Evolutionary conservation across 2,113 vertebrate species (phyloP).

Genomic region (Cochlearius cochlearius): DNA sequence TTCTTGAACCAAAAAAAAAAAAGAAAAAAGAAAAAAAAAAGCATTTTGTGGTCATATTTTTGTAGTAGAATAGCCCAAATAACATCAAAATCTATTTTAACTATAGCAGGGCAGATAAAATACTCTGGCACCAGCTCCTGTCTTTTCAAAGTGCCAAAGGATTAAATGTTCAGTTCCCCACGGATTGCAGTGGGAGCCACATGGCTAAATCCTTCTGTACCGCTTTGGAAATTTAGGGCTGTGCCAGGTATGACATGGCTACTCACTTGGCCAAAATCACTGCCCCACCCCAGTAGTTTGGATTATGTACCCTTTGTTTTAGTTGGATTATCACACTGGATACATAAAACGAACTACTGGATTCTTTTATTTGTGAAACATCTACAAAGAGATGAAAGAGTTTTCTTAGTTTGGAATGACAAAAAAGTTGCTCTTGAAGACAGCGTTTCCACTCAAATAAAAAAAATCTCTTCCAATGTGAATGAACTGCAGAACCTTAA

Average conservation of each 20-base stretch:
- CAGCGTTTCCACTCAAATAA: not conserved
- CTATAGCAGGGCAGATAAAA: constrained; percentile 56
- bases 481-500: constrained; percentile 26
- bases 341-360: constrained; percentile 37
- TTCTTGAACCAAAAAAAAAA: constrained; percentile 72
- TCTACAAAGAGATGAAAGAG: not conserved
- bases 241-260: constrained; percentile 15
- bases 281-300: constrained; percentile 46
- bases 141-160: constrained; percentile 48
- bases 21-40: not conserved
- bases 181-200: constrained; percentile 29
- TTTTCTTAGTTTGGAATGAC: not conserved
- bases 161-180: constrained; percentile 29
- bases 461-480: constrained; percentile 1
- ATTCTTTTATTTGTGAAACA: constrained; percentile 19
- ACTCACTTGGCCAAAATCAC: not conserved
- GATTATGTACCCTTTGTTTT: constrained; percentile 33
- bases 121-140: constrained; percentile 13
- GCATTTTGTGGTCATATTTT: constrained; percentile 69
- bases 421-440: not conserved
- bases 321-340: constrained; percentile 31
- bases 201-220: not conserved
- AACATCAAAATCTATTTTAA: constrained; percentile 68
- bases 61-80: constrained; percentile 59
- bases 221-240: constrained; percentile 53